Conservation (phyloP, 2,113 vertebrate species). For the Zingel zingel region DNA sequence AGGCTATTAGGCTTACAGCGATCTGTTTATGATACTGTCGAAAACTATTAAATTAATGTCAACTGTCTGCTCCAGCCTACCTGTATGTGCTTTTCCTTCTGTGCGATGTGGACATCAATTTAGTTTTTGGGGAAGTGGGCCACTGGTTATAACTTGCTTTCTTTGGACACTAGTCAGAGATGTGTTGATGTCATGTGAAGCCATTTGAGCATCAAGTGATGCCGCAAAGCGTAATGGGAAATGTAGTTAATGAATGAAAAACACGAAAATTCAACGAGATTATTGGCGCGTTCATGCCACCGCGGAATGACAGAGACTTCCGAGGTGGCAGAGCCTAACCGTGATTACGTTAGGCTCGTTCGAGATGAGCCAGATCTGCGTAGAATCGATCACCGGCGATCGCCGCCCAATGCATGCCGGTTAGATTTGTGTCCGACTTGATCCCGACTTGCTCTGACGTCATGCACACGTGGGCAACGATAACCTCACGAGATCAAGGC, state of each 20-base stretch:
- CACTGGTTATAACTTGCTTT: background rate
- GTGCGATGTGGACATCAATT: accelerated
- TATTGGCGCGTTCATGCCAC: no score
- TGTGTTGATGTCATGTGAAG: constrained; percentile 48
- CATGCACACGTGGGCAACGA: no score
- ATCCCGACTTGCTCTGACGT: no score
- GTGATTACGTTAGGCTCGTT: no score
- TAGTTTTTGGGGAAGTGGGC: background rate
- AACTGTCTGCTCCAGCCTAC: background rate
- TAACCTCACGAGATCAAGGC: no score
- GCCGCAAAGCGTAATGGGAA: constrained; percentile 58
- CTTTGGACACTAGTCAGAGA: accelerated
- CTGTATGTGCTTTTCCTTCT: background rate
- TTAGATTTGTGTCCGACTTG: no score
- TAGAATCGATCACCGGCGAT: no score
- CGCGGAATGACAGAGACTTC: no score
- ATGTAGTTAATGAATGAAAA: constrained; percentile 43
- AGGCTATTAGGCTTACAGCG: background rate
- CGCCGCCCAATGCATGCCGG: no score
- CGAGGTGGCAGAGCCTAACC: no score
- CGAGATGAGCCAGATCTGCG: no score
- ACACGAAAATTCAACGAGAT: accelerated
- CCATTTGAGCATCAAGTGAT: constrained; percentile 27
- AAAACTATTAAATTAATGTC: background rate
- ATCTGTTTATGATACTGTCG: background rate